Base-by-base conservation (phyloP, 2,797 vertebrate species). In the Rhinoraja longicauda region DNA sequence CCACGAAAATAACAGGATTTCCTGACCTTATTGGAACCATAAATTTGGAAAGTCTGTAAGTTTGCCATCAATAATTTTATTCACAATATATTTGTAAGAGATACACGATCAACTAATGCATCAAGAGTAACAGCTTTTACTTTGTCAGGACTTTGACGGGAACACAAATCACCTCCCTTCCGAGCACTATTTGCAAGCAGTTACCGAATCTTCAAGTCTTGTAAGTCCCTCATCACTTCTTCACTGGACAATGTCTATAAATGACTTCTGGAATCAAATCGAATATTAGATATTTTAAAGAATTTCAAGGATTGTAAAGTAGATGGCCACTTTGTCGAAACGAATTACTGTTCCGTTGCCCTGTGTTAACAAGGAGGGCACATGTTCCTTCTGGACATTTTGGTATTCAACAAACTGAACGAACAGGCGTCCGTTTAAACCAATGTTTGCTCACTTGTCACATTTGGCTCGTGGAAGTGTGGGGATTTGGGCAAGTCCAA, bases 21-120 rank as follows among this genome's bases (percentile, higher is more conserved):
- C 98, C 98, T 94, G 97, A 98, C 95, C 96, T 99, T 94, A 98
- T 97, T 13, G 98, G 97, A 94, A 98, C 98, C 93, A 96, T 95
- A 62, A 97, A 96, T 94, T 95, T 99, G 94, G 97, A 99, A 94
- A 99, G 98, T 94, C 94, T 99, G 98, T 99, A 96, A 97, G 98
- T 97, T 86, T 94, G 70, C 26, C 93, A 53, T 92, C 94, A 88
- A 64, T 86, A 86, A 93, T 72, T 62, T 73, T 94, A 90, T 67
- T 36, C 76, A 39, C 76, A 93, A 26, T 21, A 21, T 36, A 64
- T 79, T 93, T 26, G 26, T 5, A 67, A 82, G 13, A 73, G 59
- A 73, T 67, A 53, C 9, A 59, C 32, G 10, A 91, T 82, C 15
- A 92, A 77, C 67, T 86, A 90, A 93, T 9, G 90, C 72, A 59